Percentiles rank a stretch among this genome's conserved stretches.
Evolutionary conservation across 2,113 vertebrate species (phyloP).

Genomic region (Axis porcinus): DNA sequence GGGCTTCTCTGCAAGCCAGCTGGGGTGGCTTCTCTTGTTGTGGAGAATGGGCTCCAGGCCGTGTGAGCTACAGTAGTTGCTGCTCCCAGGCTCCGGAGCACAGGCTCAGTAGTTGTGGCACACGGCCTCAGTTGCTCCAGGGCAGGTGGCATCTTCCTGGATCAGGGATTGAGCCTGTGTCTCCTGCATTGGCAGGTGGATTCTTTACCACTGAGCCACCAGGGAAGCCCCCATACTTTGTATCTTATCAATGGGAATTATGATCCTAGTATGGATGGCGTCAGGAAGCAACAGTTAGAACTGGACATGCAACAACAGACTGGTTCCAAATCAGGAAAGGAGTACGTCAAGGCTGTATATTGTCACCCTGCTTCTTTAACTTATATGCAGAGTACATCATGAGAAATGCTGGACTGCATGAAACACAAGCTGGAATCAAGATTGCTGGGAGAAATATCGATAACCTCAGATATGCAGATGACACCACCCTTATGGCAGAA

Average conservation of each 20-base stretch:
- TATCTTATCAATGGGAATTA: neutral
- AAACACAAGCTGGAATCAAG: too few species aligned
- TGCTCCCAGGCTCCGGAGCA: neutral
- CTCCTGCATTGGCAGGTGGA: neutral
- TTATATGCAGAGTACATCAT: too few species aligned
- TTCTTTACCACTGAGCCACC: neutral
- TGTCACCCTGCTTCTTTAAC: too few species aligned
- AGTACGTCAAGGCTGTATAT: too few species aligned
- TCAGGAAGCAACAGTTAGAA: too few species aligned
- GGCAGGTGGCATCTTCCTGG: neutral
- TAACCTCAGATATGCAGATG: too few species aligned
- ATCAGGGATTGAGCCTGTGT: neutral
- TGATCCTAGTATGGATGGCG: neutral
- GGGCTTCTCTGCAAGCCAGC: neutral
- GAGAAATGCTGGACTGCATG: too few species aligned
- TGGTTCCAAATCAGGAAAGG: too few species aligned
- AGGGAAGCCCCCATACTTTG: neutral
- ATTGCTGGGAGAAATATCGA: too few species aligned
- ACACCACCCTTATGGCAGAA: too few species aligned
- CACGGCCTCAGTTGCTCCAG: neutral
- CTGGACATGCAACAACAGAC: too few species aligned
- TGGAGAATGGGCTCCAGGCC: neutral
- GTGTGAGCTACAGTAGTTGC: neutral
- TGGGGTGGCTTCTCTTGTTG: accelerated
- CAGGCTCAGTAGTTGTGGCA: neutral